Percentiles rank a stretch among this genome's conserved stretches.
These are phyloP conservation scores for Turdus rufiventris DNA, from an alignment of 2,113 vertebrate species.

Conservation along the genomic window DNA sequence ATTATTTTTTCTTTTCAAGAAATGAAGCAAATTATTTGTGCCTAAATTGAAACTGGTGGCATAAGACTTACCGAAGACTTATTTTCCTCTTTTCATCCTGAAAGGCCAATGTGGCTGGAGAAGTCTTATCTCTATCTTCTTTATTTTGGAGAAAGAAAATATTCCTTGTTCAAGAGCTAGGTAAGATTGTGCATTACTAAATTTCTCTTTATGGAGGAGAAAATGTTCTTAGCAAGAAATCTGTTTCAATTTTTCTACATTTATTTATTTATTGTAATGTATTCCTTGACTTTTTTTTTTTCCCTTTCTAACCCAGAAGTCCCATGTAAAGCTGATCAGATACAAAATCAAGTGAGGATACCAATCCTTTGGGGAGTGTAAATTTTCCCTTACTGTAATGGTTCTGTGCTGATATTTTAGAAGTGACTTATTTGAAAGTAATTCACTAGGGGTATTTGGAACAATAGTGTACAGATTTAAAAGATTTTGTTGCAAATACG, in stretches of 20 bases:
- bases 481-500: not conserved
- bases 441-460: not conserved
- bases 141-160: not conserved
- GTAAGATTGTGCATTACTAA: not conserved
- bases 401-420: not conserved
- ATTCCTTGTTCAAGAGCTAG: not conserved
- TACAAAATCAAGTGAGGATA: not conserved
- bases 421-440: not conserved
- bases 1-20: not conserved
- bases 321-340: not conserved
- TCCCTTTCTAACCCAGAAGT: not conserved
- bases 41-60: not conserved
- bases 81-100: not conserved
- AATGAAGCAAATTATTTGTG: not conserved
- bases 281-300: not conserved
- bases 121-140: not conserved
- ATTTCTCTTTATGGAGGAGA: not conserved
- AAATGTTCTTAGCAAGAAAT: not conserved
- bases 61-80: not conserved
- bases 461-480: not conserved
- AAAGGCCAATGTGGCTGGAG: not conserved
- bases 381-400: not conserved
- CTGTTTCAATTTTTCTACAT: not conserved
- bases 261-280: not conserved
- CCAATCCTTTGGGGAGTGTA: rapidly evolving